These are phyloP conservation scores for Caranx ignobilis DNA, from an alignment of 2,113 vertebrate genomes.

Conservation along the genomic window DNA sequence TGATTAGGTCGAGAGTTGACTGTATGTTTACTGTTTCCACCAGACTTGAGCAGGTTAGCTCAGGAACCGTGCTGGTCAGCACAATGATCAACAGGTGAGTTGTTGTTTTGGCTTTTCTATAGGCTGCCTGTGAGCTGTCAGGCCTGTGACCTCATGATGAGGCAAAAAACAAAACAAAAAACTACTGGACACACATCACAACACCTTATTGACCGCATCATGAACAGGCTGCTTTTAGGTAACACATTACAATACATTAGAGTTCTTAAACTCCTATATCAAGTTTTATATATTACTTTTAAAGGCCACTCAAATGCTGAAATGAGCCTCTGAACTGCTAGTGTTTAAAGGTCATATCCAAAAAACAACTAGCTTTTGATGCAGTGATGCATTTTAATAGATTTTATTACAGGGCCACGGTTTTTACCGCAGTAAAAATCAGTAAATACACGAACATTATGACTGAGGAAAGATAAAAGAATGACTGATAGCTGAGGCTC, in stretches of 20 bases:
- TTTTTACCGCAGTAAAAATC: neutral
- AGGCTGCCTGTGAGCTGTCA: neutral
- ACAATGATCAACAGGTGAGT: neutral
- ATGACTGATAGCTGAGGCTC: neutral
- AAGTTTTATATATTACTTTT: too few relatives aligned
- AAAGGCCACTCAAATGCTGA: neutral
- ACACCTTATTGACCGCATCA: neutral
- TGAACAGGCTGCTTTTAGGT: neutral
- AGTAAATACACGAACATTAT: neutral
- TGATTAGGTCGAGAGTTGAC: neutral
- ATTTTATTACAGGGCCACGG: neutral
- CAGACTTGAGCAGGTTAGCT: neutral
- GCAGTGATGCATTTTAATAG: conserved; percentile 1
- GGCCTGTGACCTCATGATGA: neutral
- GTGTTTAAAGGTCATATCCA: conserved; percentile 18
- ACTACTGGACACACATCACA: neutral
- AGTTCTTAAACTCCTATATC: too few relatives aligned
- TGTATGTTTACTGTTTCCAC: neutral
- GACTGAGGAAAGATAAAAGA: neutral
- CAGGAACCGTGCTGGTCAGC: neutral
- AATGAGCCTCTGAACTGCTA: conserved; percentile 2
- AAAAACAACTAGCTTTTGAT: neutral
- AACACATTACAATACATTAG: too few relatives aligned
- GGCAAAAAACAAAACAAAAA: neutral
- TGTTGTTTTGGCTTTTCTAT: neutral